phyloP scores from a whole-genome alignment of 23 tunicate genomes.

The Phallusia fumigata region DNA sequence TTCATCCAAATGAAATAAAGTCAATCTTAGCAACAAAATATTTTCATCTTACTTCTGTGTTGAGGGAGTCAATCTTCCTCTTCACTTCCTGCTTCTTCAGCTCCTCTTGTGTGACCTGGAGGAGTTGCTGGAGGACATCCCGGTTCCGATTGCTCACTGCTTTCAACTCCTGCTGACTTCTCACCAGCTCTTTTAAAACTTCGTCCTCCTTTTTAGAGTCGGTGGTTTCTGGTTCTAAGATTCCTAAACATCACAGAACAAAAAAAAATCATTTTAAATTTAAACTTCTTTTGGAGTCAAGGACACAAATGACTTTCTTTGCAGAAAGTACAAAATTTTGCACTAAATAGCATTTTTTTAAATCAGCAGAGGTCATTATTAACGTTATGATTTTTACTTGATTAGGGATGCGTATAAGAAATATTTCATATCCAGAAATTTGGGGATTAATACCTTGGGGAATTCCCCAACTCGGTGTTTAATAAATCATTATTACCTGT shows the following conservation, averaged over 20 bases:
- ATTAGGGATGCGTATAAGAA: too few species aligned
- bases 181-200: conserved; percentile 58
- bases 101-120: conserved; percentile 63
- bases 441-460: too few species aligned
- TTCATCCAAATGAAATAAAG: too few species aligned
- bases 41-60: conserved; percentile 50
- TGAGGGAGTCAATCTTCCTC: conserved; percentile 59
- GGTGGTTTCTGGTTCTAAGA: conserved; percentile 38
- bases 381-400: too few species aligned
- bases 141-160: conserved; percentile 58
- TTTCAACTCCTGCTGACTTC: conserved; percentile 72
- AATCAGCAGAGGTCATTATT: too few species aligned
- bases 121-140: conserved; percentile 61
- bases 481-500: too few species aligned
- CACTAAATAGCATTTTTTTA: too few species aligned
- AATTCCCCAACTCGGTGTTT: too few species aligned
- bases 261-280: too few species aligned
- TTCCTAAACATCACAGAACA: conserved; percentile 7
- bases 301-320: background rate
- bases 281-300: too few species aligned
- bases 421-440: too few species aligned
- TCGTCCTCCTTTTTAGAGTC: conserved; percentile 74
- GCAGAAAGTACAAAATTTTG: background rate
- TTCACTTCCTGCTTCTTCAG: conserved; percentile 57
- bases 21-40: too few species aligned